Evolutionary conservation across 2,113 vertebrate species (phyloP).

Genomic region (Podarcis raffonei): DNA sequence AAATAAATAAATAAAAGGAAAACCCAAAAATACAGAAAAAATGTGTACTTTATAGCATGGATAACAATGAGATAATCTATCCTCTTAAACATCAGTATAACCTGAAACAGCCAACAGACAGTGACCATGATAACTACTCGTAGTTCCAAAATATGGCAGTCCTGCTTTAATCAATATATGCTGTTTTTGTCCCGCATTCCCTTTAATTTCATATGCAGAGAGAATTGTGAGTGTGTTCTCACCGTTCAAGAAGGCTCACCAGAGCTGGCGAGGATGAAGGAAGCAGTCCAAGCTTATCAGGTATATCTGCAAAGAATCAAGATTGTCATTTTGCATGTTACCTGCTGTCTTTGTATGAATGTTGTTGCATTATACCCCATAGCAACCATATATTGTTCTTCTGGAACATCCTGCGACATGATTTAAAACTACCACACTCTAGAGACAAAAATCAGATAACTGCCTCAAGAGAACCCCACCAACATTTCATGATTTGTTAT

Average conservation of each 20-base stretch:
- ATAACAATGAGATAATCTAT: no score
- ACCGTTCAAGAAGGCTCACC: conserved; percentile 75
- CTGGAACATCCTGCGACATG: not conserved
- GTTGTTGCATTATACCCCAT: not conserved
- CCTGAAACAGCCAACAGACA: no score
- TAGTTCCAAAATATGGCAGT: no score
- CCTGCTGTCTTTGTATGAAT: not conserved
- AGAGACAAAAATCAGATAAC: not conserved
- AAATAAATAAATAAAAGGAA: no score
- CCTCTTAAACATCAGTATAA: no score
- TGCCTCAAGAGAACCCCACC: not conserved
- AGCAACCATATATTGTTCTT: not conserved
- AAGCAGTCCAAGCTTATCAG: conserved; percentile 82
- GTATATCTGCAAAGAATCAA: conserved; percentile 65
- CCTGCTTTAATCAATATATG: not conserved
- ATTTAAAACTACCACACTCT: not conserved
- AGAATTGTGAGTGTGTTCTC: conserved; percentile 84
- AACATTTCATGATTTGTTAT: not conserved
- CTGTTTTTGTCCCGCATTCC: not conserved
- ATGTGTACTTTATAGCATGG: no score
- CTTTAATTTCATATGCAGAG: conserved; percentile 64
- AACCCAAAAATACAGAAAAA: no score
- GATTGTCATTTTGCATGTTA: not conserved
- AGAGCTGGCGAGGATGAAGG: conserved; percentile 75
- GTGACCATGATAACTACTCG: no score